Percentiles rank a stretch among this genome's conserved stretches.
Conservation (phyloP, 1,140 invertebrate species). For the Philaenus spumarius region DNA sequence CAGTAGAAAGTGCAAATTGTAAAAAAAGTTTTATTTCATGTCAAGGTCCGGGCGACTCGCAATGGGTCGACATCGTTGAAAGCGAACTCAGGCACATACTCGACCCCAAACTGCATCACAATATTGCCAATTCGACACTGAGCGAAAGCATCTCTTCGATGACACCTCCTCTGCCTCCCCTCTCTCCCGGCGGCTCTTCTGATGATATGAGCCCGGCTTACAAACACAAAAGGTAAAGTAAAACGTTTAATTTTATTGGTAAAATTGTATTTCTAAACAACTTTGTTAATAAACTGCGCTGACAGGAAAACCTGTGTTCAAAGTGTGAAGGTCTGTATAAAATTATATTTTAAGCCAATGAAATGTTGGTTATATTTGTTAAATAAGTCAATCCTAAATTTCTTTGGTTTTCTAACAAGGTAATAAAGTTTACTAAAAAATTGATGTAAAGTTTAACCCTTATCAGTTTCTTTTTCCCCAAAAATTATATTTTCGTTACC, state of each 20-base stretch:
- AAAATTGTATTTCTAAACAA: constrained; percentile 12
- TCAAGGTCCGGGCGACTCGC: constrained; percentile 38
- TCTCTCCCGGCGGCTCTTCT: constrained; percentile 42
- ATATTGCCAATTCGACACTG: constrained; percentile 61
- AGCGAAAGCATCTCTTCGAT: constrained; percentile 63
- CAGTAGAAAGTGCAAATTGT: too few relatives aligned
- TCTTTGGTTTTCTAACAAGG: too few relatives aligned
- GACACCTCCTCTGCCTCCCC: constrained; percentile 67
- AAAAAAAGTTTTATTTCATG: too few relatives aligned
- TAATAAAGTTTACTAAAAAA: too few relatives aligned
- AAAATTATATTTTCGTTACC: too few relatives aligned
- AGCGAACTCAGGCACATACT: constrained; percentile 69
- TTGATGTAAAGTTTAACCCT: too few relatives aligned
- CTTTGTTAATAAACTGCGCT: too few relatives aligned
- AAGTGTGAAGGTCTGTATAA: background rate
- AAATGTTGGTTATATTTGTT: too few relatives aligned
- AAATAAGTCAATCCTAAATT: too few relatives aligned
- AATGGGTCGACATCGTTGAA: constrained; percentile 76
- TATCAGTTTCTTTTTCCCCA: too few relatives aligned
- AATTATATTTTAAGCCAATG: background rate
- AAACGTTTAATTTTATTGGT: background rate
- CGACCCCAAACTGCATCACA: constrained; percentile 55
- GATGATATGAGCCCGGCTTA: constrained; percentile 29
- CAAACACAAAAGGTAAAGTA: constrained; percentile 42
- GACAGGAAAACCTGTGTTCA: too few relatives aligned